These are phyloP conservation scores for Cecidostiba fungosa DNA, from an alignment of 2,888 invertebrate genomes.

Conservation along the genomic window DNA sequence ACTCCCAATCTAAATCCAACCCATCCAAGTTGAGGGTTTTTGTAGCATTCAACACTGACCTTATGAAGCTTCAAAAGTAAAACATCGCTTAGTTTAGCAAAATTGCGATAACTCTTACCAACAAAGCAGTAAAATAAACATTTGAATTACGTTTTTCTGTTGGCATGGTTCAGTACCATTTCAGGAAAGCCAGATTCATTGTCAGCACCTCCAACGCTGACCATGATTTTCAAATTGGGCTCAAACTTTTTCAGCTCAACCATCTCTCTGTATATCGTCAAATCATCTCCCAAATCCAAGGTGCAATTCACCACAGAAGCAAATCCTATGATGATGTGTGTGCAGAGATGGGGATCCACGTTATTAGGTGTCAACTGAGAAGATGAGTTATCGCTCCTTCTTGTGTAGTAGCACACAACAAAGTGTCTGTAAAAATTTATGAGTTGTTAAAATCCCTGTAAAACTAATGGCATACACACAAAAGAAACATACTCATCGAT, in stretches of 20 bases:
- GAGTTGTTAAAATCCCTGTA: background rate
- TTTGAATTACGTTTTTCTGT: constrained; percentile 82
- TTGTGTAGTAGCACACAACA: constrained; percentile 88
- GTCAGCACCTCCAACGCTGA: constrained; percentile 86
- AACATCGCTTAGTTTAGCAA: constrained; percentile 20
- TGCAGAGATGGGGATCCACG: constrained; percentile 88
- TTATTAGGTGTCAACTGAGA: constrained; percentile 81
- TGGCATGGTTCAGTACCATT: constrained; percentile 87
- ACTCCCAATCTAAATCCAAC: constrained; percentile 93
- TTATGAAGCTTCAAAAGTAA: constrained; percentile 81
- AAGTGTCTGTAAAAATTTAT: constrained; percentile 68
- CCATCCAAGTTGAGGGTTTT: constrained; percentile 85
- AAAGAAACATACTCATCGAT: constrained; percentile 51
- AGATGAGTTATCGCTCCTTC: constrained; percentile 79
- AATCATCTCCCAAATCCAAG: constrained; percentile 81
- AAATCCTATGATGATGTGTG: constrained; percentile 91
- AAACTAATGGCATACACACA: background rate
- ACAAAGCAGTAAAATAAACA: background rate
- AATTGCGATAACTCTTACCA: background rate
- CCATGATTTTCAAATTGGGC: constrained; percentile 87
- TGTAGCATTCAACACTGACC: constrained; percentile 81
- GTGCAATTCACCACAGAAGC: constrained; percentile 84
- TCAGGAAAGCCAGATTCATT: constrained; percentile 83
- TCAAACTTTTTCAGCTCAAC: constrained; percentile 83
- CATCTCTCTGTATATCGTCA: constrained; percentile 79